These are phyloP conservation scores for Anniella stebbinsi DNA, from an alignment of 2,797 vertebrate species.

Conservation along the genomic window DNA sequence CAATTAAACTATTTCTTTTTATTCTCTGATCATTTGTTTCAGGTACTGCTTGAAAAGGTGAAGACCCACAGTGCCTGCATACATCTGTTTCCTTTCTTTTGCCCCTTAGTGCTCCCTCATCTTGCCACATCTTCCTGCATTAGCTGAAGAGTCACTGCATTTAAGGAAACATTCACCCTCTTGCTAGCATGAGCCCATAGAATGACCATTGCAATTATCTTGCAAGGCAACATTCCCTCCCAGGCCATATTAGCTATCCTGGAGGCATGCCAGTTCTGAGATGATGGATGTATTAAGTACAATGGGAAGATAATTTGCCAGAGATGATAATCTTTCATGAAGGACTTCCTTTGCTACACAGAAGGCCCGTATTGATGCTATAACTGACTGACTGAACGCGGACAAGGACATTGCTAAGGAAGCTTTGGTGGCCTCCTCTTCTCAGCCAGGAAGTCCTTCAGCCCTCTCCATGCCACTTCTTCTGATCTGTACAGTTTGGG, in stretches of 20 bases:
- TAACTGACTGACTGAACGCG: not conserved
- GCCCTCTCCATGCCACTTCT: not conserved
- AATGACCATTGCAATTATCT: not conserved
- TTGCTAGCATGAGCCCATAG: not conserved
- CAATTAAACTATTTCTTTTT: not conserved
- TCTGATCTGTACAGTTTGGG: fast-evolving
- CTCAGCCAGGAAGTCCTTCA: not conserved
- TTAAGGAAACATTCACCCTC: not conserved
- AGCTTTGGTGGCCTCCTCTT: not conserved
- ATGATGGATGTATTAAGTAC: not conserved
- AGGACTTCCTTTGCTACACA: fast-evolving
- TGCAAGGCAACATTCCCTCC: not conserved
- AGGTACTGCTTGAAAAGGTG: conserved; percentile 14
- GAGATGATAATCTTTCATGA: not conserved
- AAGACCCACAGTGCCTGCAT: not conserved
- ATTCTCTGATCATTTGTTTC: not conserved
- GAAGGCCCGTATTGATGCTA: not conserved
- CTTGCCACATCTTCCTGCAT: not conserved
- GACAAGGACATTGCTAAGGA: not conserved
- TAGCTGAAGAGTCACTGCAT: not conserved
- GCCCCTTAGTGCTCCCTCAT: not conserved
- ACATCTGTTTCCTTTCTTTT: not conserved
- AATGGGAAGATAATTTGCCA: not conserved
- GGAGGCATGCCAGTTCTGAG: not conserved
- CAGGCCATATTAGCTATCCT: not conserved